A percentile compares a stretch with the other conserved stretches of the same genome.
These are phyloP conservation scores for Panopea generosa DNA, from an alignment of 2,888 invertebrate genomes.

Conservation along the genomic window DNA sequence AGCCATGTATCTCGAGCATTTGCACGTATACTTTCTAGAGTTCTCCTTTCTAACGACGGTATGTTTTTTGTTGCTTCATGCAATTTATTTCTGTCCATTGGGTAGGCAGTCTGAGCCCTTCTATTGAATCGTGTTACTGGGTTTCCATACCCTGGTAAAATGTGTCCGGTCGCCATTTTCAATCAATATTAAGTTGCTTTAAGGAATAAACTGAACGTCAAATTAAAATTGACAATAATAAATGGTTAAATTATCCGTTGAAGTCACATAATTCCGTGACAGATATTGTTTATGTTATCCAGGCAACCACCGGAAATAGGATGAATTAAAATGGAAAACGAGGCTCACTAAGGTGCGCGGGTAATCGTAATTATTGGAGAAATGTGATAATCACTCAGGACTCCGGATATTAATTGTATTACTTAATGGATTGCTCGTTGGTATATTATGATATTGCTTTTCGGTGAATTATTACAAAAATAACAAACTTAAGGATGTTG, in stretches of 20 bases:
- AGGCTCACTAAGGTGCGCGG: constrained; percentile 10
- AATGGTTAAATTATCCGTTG: no score
- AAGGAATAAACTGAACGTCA: no score
- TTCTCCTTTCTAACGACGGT: constrained; percentile 56
- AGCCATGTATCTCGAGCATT: constrained; percentile 76
- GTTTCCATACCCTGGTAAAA: constrained; percentile 79
- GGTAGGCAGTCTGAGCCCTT: constrained; percentile 73
- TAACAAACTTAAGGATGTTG: no score
- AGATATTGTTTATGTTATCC: constrained; percentile 43
- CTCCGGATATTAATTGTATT: no score
- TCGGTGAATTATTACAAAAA: no score
- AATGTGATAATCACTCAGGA: no score
- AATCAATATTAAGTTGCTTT: neutral
- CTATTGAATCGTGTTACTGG: constrained; percentile 70
- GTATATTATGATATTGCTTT: no score
- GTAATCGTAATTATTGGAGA: neutral
- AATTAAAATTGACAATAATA: no score
- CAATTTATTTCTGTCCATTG: constrained; percentile 70
- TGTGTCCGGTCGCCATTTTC: constrained; percentile 79
- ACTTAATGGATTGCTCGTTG: no score
- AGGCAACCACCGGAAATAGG: constrained; percentile 57
- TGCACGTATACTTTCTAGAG: constrained; percentile 70
- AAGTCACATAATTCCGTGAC: neutral
- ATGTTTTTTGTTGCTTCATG: constrained; percentile 60
- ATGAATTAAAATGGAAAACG: neutral